These are phyloP conservation scores for Babyrousa celebensis DNA, from an alignment of 2,797 vertebrate genomes.

Conservation along the genomic window DNA sequence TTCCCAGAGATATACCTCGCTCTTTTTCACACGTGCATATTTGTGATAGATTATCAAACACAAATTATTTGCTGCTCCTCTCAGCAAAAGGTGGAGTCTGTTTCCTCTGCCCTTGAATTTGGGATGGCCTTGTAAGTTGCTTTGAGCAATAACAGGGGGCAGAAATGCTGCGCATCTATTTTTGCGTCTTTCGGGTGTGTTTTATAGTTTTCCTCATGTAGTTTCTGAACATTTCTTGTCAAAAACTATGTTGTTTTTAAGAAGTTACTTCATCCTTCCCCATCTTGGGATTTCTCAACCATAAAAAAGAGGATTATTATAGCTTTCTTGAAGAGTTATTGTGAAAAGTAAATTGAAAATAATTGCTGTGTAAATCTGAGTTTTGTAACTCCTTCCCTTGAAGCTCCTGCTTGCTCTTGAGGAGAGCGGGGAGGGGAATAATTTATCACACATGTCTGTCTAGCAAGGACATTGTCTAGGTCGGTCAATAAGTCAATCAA, in stretches of 20 bases:
- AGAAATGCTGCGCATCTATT: background rate
- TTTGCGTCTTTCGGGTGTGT: background rate
- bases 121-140: background rate
- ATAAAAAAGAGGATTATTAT: background rate
- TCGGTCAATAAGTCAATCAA: background rate
- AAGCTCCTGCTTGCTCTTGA: background rate
- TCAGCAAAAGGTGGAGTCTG: background rate
- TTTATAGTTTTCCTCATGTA: conserved; percentile 36
- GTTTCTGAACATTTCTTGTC: conserved; percentile 34
- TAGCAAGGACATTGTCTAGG: background rate
- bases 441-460: background rate
- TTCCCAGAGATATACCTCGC: background rate
- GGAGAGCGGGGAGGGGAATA: background rate
- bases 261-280: conserved; percentile 30
- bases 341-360: conserved; percentile 45
- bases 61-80: background rate
- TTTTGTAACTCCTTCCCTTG: conserved; percentile 1
- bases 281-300: conserved; percentile 49
- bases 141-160: background rate
- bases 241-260: conserved; percentile 10
- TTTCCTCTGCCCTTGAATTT: conserved; percentile 4
- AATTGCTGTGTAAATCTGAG: background rate
- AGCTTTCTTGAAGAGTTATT: conserved; percentile 45
- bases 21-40: background rate
- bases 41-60: background rate